Evolutionary conservation across 2,888 invertebrate genomes (phyloP), one percentile per base, ranked within the genome.

Genomic region (Chorisops tibialis): DNA sequence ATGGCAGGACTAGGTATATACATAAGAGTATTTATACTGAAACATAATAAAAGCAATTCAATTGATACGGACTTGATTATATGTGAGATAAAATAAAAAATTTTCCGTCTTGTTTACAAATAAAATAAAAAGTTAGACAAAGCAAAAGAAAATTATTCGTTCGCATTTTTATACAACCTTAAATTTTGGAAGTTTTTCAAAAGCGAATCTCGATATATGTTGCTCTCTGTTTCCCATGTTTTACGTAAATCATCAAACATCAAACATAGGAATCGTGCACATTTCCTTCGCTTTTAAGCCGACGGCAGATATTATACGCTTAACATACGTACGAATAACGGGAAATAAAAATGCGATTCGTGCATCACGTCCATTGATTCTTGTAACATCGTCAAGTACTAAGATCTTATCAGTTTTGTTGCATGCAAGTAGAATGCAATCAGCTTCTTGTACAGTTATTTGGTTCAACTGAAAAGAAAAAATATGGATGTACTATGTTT

Each of bases 371-470:
- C 35, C 54, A 16, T 52, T 14, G 21, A 63, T 52, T 22, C 9
- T 59, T 14, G 19, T 47, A 19, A 18, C 12, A 47, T 47, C 18
- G n/a, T 19, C 19, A 4, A 19, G 12, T 47, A 2, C 18, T 21
- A 47, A 21, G 2, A 12, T 47, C 6, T 47, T 4, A 7, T 7
- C 6, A 6, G 5, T 14, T 9, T 2, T 16, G 12, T 45, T 19
- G n/a, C 48, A 47, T 3, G 63, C 47, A 5, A 63, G n/a, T 18
- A 63, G 11, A 5, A 63, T 14, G 11, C 59, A 52, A 39, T 63
- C 63, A 35, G 59, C 63, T 47, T 63, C 59, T 9, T 63, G 48
- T 11, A 52, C 11, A 7, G 1, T 6, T 12, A 63, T 63, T 41
- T 59, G 35, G 14, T 48, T 59, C 6, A 19, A 19, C 63, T 63